phyloP scores from a whole-genome alignment of 2,113 vertebrate species.

The Hoplias malabaricus region DNA sequence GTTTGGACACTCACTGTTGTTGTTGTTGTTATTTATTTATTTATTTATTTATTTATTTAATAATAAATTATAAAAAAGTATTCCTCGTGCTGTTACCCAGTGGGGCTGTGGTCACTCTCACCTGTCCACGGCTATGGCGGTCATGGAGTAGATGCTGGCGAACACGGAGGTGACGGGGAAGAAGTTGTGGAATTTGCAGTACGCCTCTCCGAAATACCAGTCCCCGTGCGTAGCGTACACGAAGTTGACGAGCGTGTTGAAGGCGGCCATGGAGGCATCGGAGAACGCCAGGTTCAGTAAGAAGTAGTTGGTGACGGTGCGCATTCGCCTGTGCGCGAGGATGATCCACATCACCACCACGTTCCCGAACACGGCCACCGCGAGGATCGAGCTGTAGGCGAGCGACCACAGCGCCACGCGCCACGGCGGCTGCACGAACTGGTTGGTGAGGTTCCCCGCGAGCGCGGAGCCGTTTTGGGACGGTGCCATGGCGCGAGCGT shows the following conservation, averaged over 20 bases:
- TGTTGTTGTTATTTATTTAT: too few relatives aligned
- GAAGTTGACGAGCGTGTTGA: slow-evolving; percentile 94
- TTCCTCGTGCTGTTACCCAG: too few relatives aligned
- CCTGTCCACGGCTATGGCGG: slow-evolving; percentile 96
- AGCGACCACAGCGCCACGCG: slow-evolving; percentile 92
- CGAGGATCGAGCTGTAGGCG: slow-evolving; percentile 86
- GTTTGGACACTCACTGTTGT: too few relatives aligned
- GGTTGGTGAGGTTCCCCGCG: slow-evolving; percentile 80
- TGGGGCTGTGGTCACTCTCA: too few relatives aligned
- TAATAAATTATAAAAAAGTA: too few relatives aligned
- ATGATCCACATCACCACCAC: slow-evolving; percentile 97
- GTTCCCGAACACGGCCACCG: slow-evolving; percentile 92
- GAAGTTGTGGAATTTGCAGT: slow-evolving; percentile 98
- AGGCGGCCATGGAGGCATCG: slow-evolving; percentile 93
- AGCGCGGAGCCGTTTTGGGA: slow-evolving; percentile 68
- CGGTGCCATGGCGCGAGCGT: slow-evolving; percentile 61
- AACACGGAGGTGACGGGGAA: slow-evolving; percentile 96
- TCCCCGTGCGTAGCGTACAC: slow-evolving; percentile 89
- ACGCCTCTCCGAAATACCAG: slow-evolving; percentile 95
- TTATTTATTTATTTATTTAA: too few relatives aligned
- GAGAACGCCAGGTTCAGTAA: slow-evolving; percentile 93
- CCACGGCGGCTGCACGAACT: slow-evolving; percentile 92
- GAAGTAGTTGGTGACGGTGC: slow-evolving; percentile 95
- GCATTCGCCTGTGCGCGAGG: slow-evolving; percentile 94
- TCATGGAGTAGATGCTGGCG: slow-evolving; percentile 99